phyloP scores from a whole-genome alignment of 2,888 invertebrate species.

The Entomobrya multifasciata region DNA sequence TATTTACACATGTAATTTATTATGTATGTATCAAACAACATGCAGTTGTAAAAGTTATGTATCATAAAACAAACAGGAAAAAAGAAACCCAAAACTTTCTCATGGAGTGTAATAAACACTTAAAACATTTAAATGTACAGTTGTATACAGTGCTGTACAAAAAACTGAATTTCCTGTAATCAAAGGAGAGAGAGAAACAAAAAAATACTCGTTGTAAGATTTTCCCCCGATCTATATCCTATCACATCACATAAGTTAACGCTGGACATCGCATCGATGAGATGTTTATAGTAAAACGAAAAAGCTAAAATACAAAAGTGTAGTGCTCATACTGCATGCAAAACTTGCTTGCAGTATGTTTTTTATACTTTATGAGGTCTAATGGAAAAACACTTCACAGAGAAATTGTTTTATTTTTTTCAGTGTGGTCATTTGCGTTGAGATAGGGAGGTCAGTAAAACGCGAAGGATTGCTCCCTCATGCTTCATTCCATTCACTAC shows the following conservation, averaged over 20 bases:
- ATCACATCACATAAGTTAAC: too few relatives aligned
- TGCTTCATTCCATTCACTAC: conserved; percentile 17
- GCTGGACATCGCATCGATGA: too few relatives aligned
- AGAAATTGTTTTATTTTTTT: conserved; percentile 17
- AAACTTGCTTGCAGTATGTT: too few relatives aligned
- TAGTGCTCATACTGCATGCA: too few relatives aligned
- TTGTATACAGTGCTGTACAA: conserved; percentile 11
- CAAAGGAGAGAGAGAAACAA: conserved; percentile 1
- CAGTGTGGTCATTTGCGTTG: conserved; percentile 5
- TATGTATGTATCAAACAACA: background rate
- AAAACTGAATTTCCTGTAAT: conserved; percentile 50
- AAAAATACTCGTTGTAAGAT: too few relatives aligned
- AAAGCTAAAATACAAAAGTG: too few relatives aligned
- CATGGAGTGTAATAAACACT: conserved; percentile 7
- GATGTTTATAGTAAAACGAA: too few relatives aligned
- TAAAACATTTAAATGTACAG: conserved; percentile 11
- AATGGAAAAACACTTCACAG: conserved; percentile 15
- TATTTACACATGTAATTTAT: background rate
- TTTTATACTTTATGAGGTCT: too few relatives aligned
- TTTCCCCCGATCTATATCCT: too few relatives aligned
- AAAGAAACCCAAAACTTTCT: conserved; percentile 4
- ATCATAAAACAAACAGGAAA: conserved; percentile 38
- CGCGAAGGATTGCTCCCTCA: conserved; percentile 9
- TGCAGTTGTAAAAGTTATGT: conserved; percentile 19
- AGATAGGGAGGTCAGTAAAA: conserved; percentile 16